A percentile compares a stretch with the other conserved stretches of the same genome.
Evolutionary conservation across 2,888 invertebrate genomes (phyloP).

Genomic region (Steinernema carpocapsae): DNA sequence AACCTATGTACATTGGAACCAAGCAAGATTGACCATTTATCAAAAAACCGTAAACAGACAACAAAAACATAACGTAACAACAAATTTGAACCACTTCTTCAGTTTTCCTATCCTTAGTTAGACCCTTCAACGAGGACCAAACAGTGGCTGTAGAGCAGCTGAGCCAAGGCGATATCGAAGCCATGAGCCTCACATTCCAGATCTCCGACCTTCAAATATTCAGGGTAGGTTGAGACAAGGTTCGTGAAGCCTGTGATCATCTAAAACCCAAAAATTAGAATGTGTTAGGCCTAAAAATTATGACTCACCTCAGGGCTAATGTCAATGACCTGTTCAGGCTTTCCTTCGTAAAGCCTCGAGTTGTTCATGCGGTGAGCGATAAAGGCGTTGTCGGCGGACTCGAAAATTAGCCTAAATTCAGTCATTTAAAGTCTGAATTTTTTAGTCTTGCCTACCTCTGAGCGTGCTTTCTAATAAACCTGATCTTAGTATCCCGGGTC

Average conservation of each 20-base stretch:
- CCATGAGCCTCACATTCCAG: constrained; percentile 38
- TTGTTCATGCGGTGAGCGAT: constrained; percentile 63
- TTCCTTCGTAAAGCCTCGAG: constrained; percentile 56
- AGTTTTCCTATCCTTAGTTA: not conserved
- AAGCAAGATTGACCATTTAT: no score
- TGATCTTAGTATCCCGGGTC: constrained; percentile 48
- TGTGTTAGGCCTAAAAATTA: no score
- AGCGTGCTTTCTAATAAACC: constrained; percentile 59
- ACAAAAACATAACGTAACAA: not conserved
- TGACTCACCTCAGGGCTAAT: constrained; percentile 45
- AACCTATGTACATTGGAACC: no score
- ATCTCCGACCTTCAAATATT: constrained; percentile 52
- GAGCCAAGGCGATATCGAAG: constrained; percentile 39
- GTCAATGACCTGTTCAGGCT: constrained; percentile 54
- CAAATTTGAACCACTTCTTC: not conserved
- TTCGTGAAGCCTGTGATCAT: constrained; percentile 40
- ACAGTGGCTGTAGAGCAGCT: constrained; percentile 42
- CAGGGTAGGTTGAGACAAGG: constrained; percentile 54
- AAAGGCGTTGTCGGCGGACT: constrained; percentile 54
- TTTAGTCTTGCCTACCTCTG: constrained; percentile 50
- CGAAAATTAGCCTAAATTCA: constrained; percentile 56
- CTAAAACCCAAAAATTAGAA: no score
- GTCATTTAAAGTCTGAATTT: constrained; percentile 18
- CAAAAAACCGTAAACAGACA: no score
- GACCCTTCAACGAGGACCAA: constrained; percentile 38